These are phyloP conservation scores for Melanotaenia nigrans DNA, from an alignment of 2,797 vertebrate genomes.

Conservation along the genomic window DNA sequence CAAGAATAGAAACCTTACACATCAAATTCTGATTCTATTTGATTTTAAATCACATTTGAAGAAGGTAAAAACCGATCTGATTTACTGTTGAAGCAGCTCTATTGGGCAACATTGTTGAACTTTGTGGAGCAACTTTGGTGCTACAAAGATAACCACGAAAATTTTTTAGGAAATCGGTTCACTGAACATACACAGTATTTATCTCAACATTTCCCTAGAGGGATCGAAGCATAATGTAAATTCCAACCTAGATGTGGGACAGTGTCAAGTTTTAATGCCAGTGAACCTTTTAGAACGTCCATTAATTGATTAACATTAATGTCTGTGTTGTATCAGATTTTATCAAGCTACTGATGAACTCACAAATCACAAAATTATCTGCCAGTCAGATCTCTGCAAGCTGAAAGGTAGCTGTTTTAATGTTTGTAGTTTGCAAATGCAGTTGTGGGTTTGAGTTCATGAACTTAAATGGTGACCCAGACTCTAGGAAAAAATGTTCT, in stretches of 20 bases:
- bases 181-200: conserved; percentile 22
- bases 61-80: neutral
- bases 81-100: neutral
- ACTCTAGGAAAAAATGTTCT: conserved; percentile 22
- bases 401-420: conserved; percentile 23
- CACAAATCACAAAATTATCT: too few relatives aligned
- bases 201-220: conserved; percentile 22
- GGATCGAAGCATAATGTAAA: conserved; percentile 40
- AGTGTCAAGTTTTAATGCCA: conserved; percentile 2
- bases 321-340: conserved; percentile 1
- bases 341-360: neutral
- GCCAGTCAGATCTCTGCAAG: conserved; percentile 9
- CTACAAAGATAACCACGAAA: neutral
- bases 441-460: conserved; percentile 27
- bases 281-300: conserved; percentile 8
- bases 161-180: conserved; percentile 1
- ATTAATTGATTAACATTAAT: conserved; percentile 10
- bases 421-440: conserved; percentile 25
- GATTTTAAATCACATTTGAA: neutral
- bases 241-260: conserved; percentile 10
- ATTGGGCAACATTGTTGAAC: too few relatives aligned
- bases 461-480: conserved; percentile 22
- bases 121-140: too few relatives aligned
- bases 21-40: neutral
- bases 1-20: neutral